These are phyloP conservation scores for Sepiola atlantica DNA, from an alignment of 2,888 invertebrate genomes.

Conservation along the genomic window DNA sequence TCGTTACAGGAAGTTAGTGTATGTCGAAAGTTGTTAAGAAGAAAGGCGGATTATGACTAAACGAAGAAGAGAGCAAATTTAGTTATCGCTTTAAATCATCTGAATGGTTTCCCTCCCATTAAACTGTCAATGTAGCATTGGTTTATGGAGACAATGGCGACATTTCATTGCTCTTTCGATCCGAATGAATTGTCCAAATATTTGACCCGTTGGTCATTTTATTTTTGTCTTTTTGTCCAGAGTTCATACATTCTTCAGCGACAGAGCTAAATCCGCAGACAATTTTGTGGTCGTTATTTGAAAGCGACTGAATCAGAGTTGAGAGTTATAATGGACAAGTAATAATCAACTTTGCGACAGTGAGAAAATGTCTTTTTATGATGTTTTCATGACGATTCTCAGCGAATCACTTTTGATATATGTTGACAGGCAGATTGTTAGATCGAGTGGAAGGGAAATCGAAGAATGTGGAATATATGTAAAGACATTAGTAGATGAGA, in stretches of 20 bases:
- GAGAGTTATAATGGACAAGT: not conserved
- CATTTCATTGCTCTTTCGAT: not conserved
- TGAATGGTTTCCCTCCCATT: not conserved
- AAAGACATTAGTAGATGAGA: not conserved
- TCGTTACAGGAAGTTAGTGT: too few relatives aligned
- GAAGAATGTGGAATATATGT: too few relatives aligned
- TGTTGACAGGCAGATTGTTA: not conserved
- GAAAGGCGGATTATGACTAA: too few relatives aligned
- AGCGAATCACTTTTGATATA: not conserved
- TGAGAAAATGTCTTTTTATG: not conserved
- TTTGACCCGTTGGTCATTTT: not conserved
- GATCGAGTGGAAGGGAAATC: not conserved
- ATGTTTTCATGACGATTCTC: not conserved
- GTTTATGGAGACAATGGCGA: not conserved
- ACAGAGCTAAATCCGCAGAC: not conserved
- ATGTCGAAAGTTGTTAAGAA: too few relatives aligned
- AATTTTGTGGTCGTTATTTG: not conserved
- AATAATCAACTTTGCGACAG: not conserved
- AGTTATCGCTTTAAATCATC: too few relatives aligned
- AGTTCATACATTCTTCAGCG: not conserved
- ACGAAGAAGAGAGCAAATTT: too few relatives aligned
- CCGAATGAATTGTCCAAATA: not conserved
- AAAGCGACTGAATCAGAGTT: too few relatives aligned
- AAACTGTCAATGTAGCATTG: not conserved
- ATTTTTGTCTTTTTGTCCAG: not conserved